Evolutionary conservation across 2,888 invertebrate genomes (phyloP), one percentile per base, ranked within the genome.

Genomic region (Cataglyphis albicans): DNA sequence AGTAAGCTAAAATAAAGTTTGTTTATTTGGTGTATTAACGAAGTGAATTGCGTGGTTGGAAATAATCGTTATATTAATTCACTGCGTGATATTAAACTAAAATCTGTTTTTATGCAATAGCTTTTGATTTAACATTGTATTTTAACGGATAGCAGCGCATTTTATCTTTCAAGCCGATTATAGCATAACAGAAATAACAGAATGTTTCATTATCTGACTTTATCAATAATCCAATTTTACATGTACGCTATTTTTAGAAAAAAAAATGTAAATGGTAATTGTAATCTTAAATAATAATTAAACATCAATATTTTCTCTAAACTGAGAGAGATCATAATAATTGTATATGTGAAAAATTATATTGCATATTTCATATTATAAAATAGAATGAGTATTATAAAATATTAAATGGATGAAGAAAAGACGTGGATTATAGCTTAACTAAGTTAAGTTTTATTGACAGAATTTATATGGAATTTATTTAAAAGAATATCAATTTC

Each of bases 31-130:
- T 3, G 5, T 25, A 44, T 29, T n/a, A 61, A 41, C 9, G 7
- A 32, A 63, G 15, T 21, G 5, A 18, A 12, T 9, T 48, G 18
- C 7, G 29, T 32, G 29, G 29, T 4, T 63, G 64, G 7, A 75
- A 48, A 75, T 75, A 64, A 15, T 61, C 10, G 7, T 10, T 75
- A 52, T n/a, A 48, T 75, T 64, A 75, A 48, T 64, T 64, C 21
- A 10, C 7, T 21, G 18, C 15, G 3, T 5, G 10, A 44, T 21
- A 64, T 63, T 74, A 48, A 15, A 63, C 29, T 25, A 29, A 6
- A 41, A 61, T n/a, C 10, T 61, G n/a, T 44, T 74, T 44, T 74
- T 74, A 21, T 15, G 32, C 15, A 15, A 32, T n/a, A 15, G 63
- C 21, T 64, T 41, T 64, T 48, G 74, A 75, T 64, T 74, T 64